Percentiles rank a stretch among this genome's conserved stretches.
These are phyloP conservation scores for Epinephelus moara DNA, from an alignment of 2,113 vertebrate species.

Conservation along the genomic window DNA sequence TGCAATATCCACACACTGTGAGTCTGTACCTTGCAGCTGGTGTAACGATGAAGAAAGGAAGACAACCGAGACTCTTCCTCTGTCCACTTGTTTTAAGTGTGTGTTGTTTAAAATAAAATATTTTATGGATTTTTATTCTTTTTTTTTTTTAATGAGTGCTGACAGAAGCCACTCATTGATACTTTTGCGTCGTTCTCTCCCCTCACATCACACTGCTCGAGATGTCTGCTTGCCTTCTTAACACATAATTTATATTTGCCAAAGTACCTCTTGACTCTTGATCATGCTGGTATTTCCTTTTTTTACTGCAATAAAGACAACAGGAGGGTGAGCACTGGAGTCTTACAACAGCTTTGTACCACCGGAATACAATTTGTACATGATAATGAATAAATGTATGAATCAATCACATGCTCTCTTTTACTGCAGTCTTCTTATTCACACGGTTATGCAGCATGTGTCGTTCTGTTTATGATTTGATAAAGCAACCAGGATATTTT, in stretches of 20 bases:
- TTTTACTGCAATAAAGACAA: conserved; percentile 83
- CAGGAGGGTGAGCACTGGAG: conserved; percentile 76
- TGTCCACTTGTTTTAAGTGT: conserved; percentile 90
- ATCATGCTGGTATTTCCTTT: conserved; percentile 81
- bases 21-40: conserved; percentile 59
- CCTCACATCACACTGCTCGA: conserved; percentile 64
- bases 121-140: conserved; percentile 98
- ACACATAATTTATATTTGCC: conserved; percentile 84
- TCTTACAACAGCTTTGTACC: conserved; percentile 84
- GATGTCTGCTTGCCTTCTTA: conserved; percentile 80
- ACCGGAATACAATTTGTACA: conserved; percentile 82
- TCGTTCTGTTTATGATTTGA: neutral
- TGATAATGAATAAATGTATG: conserved; percentile 83
- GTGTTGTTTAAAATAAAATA: conserved; percentile 96
- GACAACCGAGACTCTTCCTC: conserved; percentile 71
- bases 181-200: conserved; percentile 49
- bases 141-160: conserved; percentile 85
- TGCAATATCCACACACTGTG: conserved; percentile 46
- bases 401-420: conserved; percentile 61
- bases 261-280: conserved; percentile 82
- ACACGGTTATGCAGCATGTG: neutral
- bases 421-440: neutral
- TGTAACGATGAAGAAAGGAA: conserved; percentile 59
- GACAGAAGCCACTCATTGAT: conserved; percentile 87
- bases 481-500: neutral